Evolutionary conservation across 2,113 vertebrate genomes (phyloP).

Genomic region (Alethe diademata): DNA sequence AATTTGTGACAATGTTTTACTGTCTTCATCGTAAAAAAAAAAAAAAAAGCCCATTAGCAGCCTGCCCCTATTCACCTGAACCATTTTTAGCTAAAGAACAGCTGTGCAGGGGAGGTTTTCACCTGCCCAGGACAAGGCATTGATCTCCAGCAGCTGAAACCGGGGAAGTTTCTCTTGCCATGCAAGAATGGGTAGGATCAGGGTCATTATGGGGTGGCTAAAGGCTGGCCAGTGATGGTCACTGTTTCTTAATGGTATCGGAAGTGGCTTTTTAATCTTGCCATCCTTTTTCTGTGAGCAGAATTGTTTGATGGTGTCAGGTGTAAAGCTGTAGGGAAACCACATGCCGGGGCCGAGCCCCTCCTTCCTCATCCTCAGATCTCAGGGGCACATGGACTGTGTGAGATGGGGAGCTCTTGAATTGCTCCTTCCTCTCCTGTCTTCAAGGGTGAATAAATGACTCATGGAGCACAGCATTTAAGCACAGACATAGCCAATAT

Average conservation of each 20-base stretch:
- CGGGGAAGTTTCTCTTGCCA: background rate
- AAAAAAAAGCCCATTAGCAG: accelerated
- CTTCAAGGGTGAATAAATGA: background rate
- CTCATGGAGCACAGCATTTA: background rate
- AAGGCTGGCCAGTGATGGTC: background rate
- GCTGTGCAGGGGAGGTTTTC: background rate
- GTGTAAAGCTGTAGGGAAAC: background rate
- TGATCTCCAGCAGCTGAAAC: background rate
- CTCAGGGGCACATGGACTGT: accelerated
- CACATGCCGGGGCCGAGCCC: accelerated
- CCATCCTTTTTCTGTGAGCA: background rate
- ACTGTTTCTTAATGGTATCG: background rate
- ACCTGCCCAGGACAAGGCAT: accelerated
- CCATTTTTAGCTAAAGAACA: background rate
- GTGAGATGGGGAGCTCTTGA: background rate
- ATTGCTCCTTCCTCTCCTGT: background rate
- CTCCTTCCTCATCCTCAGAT: background rate
- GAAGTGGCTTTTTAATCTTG: background rate
- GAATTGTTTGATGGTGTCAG: too few species aligned
- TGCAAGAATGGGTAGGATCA: background rate
- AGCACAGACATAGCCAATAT: background rate
- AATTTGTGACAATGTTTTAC: background rate
- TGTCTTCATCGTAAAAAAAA: background rate
- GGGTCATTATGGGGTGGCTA: too few species aligned
- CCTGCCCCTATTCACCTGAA: background rate